Base-by-base conservation (phyloP, 1,140 invertebrate species). In the Tetragnatha versicolor region DNA sequence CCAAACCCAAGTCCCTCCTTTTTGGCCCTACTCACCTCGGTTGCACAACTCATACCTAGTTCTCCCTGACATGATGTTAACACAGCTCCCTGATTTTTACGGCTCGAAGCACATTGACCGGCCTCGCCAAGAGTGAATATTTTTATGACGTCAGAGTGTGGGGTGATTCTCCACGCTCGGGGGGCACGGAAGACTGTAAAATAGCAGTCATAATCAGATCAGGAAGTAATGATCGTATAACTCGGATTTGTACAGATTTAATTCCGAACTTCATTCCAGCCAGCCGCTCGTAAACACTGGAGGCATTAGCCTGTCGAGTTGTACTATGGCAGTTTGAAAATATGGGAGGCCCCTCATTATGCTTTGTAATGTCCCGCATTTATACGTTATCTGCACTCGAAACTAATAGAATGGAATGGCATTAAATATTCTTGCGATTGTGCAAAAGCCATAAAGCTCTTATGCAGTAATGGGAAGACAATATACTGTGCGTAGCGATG, bases 241-340 rank as follows among this genome's bases (percentile, higher is more conserved):
- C 47, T n/a, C 47, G 6, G n/a, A n/a, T 47, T 20, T 66, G 42
- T 31, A 27, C 35, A 49, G 63, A 66, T 66, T 66, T 66, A 49
- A 66, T 66, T 47, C 63, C 14, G 49, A 42, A 66, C 49, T 66
- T 66, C 49, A 66, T 66, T 66, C 63, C 17, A 66, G 10, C 27
- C 20, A n/a, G 39, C 27, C 42, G 17, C 29, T 47, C 63, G 49
- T 66, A 66, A 66, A 66, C 35, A 33, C 29, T 17, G 55, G 35
- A 35, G 31, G 29, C 29, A 58, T 58, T 35, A 33, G 55, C 31
- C 35, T 7, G 55, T 58, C 35, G n/a, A 33, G 55, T n/a, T 35
- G n/a, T n/a, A n/a, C 29, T n/a, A 58, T 35, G 20, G 3, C 14
- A 20, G 31, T 7, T 58, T 58, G 31, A 58, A 58, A 58, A 58